phyloP scores from a whole-genome alignment of 1,140 invertebrate species.

The Melanaphis sacchari region DNA sequence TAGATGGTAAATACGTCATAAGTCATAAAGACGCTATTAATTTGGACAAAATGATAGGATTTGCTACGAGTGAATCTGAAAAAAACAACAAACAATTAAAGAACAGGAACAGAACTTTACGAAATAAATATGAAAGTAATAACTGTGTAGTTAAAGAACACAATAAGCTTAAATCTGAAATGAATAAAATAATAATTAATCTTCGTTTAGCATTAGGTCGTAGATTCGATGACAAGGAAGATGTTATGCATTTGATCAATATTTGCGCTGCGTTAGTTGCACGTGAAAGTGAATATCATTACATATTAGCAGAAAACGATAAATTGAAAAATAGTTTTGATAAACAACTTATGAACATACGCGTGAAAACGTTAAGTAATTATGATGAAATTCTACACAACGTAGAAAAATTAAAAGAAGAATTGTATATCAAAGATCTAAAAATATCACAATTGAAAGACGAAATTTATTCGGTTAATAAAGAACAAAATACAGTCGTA shows the following conservation, averaged over 20 bases:
- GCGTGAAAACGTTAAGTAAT: not conserved
- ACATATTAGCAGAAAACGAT: not conserved
- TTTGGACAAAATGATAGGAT: conserved; percentile 19
- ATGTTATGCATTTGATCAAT: conserved; percentile 21
- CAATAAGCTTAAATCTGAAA: conserved; percentile 7
- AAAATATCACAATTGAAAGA: conserved; percentile 7
- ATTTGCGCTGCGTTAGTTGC: not conserved
- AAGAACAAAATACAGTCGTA: conserved; percentile 9
- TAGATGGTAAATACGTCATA: not conserved
- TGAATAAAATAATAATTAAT: conserved; percentile 4
- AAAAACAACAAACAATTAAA: not conserved
- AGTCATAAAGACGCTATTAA: not conserved
- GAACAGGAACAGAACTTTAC: not conserved
- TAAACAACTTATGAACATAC: not conserved
- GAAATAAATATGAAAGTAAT: not conserved
- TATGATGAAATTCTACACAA: conserved; percentile 23
- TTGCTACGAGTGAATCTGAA: not conserved
- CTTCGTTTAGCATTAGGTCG: conserved; percentile 35
- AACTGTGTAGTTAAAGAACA: not conserved
- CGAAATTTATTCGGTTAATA: not conserved
- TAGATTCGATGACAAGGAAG: not conserved
- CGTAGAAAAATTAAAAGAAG: not conserved
- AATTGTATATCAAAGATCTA: not conserved
- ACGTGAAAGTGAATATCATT: conserved; percentile 9
- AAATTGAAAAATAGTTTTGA: not conserved